Base-by-base conservation (phyloP, 2,888 invertebrate genomes). In the Thelaira solivaga region DNA sequence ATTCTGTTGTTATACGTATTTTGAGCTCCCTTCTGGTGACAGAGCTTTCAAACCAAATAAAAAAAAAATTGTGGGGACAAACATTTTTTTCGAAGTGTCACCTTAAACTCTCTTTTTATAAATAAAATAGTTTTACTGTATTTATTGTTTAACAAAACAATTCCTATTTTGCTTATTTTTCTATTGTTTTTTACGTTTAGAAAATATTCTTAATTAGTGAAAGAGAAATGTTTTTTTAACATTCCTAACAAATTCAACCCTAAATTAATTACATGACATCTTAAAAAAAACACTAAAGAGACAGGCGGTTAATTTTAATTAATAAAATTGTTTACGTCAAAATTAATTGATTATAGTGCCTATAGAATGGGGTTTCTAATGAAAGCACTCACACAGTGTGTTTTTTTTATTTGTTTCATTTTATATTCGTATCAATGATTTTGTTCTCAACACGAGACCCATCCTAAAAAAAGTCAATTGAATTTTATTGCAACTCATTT, bases 401-500 rank as follows among this genome's bases (percentile, higher is more conserved):
- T 34, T n/a, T 34, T 8, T 1, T 39, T n/a, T 13, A 13, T n/a
- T n/a, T n/a, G n/a, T n/a, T n/a, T n/a, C n/a, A n/a, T n/a, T n/a
- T n/a, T n/a, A n/a, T n/a, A n/a, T n/a, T n/a, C 36, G 1, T 20
- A 36, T 55, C 22, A 8, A 22, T 61, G 47, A 36, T 4, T 49
- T 16, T 49, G 31, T 31, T 18, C 26, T 31, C 10, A 18, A 31
- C 8, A 36, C 31, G 55, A 51, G 65, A 51, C 43, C 49, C 29
- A 59, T 29, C 45, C 22, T 26, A 26, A 16, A 53, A 39, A 61
- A 10, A 49, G 41, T 71, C 69, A 78, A 61, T 71, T 78, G 57
- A 43, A n/a, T 65, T 57, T 45, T 22, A 41, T 64, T 62, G 45
- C n/a, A n/a, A n/a, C n/a, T n/a, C n/a, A 31, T 41, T 31, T 20